Evolutionary conservation across 2,113 vertebrate species (phyloP).

Genomic region (Solenodon paradoxus): DNA sequence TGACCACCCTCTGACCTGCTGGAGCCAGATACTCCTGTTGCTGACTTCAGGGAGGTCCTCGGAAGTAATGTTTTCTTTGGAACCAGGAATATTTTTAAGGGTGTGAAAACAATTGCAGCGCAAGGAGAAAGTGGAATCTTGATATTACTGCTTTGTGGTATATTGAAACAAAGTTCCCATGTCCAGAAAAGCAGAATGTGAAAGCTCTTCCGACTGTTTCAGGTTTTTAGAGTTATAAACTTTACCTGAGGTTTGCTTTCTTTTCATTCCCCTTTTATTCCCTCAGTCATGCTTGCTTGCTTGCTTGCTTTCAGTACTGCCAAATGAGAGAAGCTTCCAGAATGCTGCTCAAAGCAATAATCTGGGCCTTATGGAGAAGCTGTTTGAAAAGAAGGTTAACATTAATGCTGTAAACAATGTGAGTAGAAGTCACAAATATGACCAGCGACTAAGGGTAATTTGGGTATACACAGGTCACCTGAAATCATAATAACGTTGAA

Average conservation of each 20-base stretch:
- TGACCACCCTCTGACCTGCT: background rate
- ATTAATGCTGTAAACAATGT: constrained; percentile 60
- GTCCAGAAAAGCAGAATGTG: background rate
- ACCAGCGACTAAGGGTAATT: background rate
- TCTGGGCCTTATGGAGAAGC: constrained; percentile 68
- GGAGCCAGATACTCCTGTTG: background rate
- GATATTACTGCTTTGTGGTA: background rate
- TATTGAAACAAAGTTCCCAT: background rate
- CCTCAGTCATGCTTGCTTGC: background rate
- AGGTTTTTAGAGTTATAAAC: background rate
- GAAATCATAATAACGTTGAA: background rate
- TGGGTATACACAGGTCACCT: background rate
- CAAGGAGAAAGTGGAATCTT: background rate
- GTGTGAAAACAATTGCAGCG: background rate
- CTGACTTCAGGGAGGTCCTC: constrained; percentile 33
- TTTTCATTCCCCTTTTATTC: background rate
- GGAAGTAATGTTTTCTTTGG: constrained; percentile 5
- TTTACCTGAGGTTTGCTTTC: background rate
- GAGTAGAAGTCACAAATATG: constrained; percentile 25
- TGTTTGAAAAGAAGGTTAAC: constrained; percentile 66
- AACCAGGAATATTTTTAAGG: constrained; percentile 27
- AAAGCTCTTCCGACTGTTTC: background rate
- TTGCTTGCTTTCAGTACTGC: constrained; percentile 58
- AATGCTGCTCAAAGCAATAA: constrained; percentile 64
- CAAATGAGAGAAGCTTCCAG: constrained; percentile 61